Evolutionary conservation across 1,140 invertebrate genomes (phyloP).

Genomic region (Lepidostoma basale): DNA sequence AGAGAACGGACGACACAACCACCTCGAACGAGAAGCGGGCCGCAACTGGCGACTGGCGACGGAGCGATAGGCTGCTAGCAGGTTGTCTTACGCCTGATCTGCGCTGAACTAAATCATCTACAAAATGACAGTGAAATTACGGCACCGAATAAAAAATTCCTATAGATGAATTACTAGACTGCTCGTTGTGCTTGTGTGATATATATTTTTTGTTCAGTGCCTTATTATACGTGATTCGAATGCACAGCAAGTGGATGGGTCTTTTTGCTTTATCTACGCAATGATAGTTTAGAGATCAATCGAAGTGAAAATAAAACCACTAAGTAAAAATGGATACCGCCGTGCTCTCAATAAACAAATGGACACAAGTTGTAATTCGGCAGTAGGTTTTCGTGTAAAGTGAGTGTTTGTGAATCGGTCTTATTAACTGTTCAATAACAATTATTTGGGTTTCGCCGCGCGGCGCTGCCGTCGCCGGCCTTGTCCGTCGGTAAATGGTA

Average conservation of each 20-base stretch:
- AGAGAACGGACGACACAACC: background rate
- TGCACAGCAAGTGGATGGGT: constrained; percentile 26
- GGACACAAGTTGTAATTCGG: constrained; percentile 15
- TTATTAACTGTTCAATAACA: constrained; percentile 36
- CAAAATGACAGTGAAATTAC: background rate
- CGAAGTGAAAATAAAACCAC: constrained; percentile 20
- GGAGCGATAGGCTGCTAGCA: constrained; percentile 9
- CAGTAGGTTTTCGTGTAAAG: background rate
- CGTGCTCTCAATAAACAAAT: constrained; percentile 13
- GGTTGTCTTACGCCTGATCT: constrained; percentile 19
- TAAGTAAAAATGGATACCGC: constrained; percentile 17
- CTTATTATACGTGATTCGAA: background rate
- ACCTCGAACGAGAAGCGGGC: background rate
- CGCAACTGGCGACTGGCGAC: constrained; percentile 10
- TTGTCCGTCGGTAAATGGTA: background rate
- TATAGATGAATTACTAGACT: too few relatives aligned
- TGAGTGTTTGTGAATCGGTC: constrained; percentile 20
- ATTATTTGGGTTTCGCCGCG: constrained; percentile 31
- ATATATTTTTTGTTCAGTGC: background rate
- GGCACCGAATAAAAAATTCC: too few relatives aligned
- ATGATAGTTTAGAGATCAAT: constrained; percentile 27
- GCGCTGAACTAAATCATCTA: constrained; percentile 20
- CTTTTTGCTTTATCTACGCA: constrained; percentile 28
- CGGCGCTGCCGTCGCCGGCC: constrained; percentile 25
- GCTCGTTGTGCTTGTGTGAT: too few relatives aligned